Evolutionary conservation across 2,888 invertebrate genomes (phyloP), one percentile per base, ranked within the genome.

Genomic region (Drosophila emarginata): DNA sequence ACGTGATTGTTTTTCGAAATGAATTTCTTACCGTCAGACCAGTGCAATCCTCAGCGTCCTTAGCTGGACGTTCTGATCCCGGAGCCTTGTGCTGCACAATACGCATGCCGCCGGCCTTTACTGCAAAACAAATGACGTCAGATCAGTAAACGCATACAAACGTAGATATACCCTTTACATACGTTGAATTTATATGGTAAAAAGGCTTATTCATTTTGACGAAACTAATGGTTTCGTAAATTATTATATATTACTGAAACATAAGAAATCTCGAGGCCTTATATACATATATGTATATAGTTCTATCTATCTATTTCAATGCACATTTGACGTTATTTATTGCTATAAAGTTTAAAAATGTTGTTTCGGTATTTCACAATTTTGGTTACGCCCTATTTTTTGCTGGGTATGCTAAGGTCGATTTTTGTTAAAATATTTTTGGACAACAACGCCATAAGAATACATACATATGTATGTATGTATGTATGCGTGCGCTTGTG

Each of bases 91-190:
- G 96, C 89, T 97, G 97, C 12, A 96, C 97, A 87, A 97, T 97
- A 79, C 97, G 94, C 97, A 97, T 97, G 2, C 97, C 97, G 59
- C 97, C 97, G 65, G 97, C 97, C 93, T 97, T 97, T 2, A 97
- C 97, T 97, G 70, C 3, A 87, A 89, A 64, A 26, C 5, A 21
- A n/a, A 61, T 77, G 73, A 77, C 78, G 80, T 82, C 86, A 80
- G 53, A 40, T 63, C 12, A n/a, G 37, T 37, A 37, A 9, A 11
- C 4, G 1, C 21, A 21, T 45, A 14, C 32, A 28, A 28, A 28
- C 23, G 4, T 23, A 23, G 2, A 0, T 28, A 28, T 28, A 28
- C 28, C 28, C 28, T 28, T n/a, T n/a, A n/a, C n/a, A 28, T 4
- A 23, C 23, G 2, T 23, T 4, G 23, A n/a, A n/a, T n/a, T n/a